Base-by-base conservation (phyloP, 1,140 invertebrate species). In the Macrotrachela quadricornifera region DNA sequence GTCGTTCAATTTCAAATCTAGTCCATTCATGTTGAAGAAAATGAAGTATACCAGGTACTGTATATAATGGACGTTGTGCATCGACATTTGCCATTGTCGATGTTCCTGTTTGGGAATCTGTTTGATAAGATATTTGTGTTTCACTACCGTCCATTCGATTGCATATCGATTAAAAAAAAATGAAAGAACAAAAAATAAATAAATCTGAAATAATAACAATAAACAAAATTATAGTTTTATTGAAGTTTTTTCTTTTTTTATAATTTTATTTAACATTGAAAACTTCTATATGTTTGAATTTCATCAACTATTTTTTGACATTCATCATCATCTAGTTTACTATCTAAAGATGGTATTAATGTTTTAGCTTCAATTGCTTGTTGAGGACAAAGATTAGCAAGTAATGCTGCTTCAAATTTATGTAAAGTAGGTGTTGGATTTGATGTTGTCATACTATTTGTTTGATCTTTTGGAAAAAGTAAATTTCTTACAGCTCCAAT, bases 11-110 rank as follows among this genome's bases (percentile, higher is more conserved):
- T 74, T 97, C 91, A 71, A 95, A 95, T 71, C 86, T 79, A 67
- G 88, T 85, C 90, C 91, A 97, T 78, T 97, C 91, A 70, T 97
- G 91, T 74, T 99, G 90, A 63, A 97, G 84, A 74, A 90, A 97
- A 77, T 97, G 91, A 64, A 97, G 76, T 65, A 99, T 92, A 62
- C 91, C 91, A 61, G 90, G 90, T 77, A 99, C 94, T 56, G 88
- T 90, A 77, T 96, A 97, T 30, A 30, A 30, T 30, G 21, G 21
- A 30, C 21, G 21, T 30, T 30, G 21, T 2, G 21, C 2, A 30
- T 30, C 21, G 21, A 30, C 21, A 30, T 30, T 30, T 2, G 21
- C 21, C 21, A 30, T 30, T 30, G 21, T 4, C 21, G 21, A 30
- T 30, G 21, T 2, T 4, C 3, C 21, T 30, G 21, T 30, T 30